Conservation (phyloP, 92 coral and sea anemone genomes). For the Phenganax subtilis region DNA sequence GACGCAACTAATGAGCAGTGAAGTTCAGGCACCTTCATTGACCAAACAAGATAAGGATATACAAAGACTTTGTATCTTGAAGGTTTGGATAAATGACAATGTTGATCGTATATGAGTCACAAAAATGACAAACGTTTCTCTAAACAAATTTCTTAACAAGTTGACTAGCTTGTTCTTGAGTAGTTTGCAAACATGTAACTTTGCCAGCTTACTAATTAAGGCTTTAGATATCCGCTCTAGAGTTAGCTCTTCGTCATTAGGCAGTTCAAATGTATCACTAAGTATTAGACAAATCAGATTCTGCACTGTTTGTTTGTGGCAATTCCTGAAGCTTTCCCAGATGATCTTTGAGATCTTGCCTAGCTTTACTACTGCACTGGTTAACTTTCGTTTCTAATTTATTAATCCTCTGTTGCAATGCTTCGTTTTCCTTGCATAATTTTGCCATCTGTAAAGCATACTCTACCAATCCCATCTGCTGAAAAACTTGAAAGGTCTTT, state of each 20-base stretch:
- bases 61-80: neutral
- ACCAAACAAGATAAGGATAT: neutral
- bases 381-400: slow-evolving; percentile 60
- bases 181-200: too few relatives aligned
- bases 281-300: too few relatives aligned
- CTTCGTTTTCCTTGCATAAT: slow-evolving; percentile 68
- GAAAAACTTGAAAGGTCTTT: slow-evolving; percentile 67
- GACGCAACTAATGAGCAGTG: neutral
- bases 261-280: too few relatives aligned
- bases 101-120: too few relatives aligned
- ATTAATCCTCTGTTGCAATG: slow-evolving; percentile 74
- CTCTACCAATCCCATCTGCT: slow-evolving; percentile 79
- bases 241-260: too few relatives aligned
- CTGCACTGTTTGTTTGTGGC: too few relatives aligned
- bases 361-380: slow-evolving; percentile 56
- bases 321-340: slow-evolving; percentile 29
- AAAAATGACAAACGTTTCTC: too few relatives aligned
- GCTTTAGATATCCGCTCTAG: too few relatives aligned
- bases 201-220: too few relatives aligned
- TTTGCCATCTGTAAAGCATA: slow-evolving; percentile 76
- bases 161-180: too few relatives aligned
- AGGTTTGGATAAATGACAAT: neutral
- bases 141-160: too few relatives aligned
- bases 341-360: slow-evolving; percentile 60
- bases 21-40: neutral